Percentiles rank a stretch among this genome's conserved stretches.
These are phyloP conservation scores for Diaperis boleti DNA, from an alignment of 2,888 invertebrate genomes.

Conservation along the genomic window DNA sequence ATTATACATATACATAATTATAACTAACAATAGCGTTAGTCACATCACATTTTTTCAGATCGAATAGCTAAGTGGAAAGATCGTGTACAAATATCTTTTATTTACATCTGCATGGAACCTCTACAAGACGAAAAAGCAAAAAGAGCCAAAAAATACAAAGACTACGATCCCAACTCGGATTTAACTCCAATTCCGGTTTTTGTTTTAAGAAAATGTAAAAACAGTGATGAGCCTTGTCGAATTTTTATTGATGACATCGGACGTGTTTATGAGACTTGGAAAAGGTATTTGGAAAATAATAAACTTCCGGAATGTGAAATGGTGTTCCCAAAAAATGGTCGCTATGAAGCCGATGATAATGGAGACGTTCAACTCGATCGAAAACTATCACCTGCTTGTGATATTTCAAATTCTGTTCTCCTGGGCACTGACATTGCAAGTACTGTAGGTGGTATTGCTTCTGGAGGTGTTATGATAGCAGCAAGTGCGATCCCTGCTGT, in stretches of 20 bases:
- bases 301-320: slow-evolving; percentile 70
- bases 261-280: slow-evolving; percentile 71
- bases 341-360: slow-evolving; percentile 54
- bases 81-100: slow-evolving; percentile 52
- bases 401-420: slow-evolving; percentile 51
- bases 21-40: too few relatives aligned
- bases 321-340: slow-evolving; percentile 69
- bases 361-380: slow-evolving; percentile 54
- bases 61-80: slow-evolving; percentile 52
- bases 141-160: slow-evolving; percentile 51
- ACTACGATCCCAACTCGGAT: slow-evolving; percentile 58
- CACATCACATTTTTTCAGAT: slow-evolving; percentile 45
- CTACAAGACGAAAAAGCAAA: slow-evolving; percentile 54
- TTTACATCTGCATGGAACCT: slow-evolving; percentile 58
- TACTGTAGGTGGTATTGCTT: slow-evolving; percentile 58
- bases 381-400: slow-evolving; percentile 58
- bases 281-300: slow-evolving; percentile 69
- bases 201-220: slow-evolving; percentile 59
- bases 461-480: slow-evolving; percentile 61
- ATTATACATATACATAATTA: too few relatives aligned
- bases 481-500: slow-evolving; percentile 67
- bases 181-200: slow-evolving; percentile 59
- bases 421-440: slow-evolving; percentile 55
- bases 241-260: slow-evolving; percentile 61
- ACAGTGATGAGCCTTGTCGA: slow-evolving; percentile 55